Evolutionary conservation across 2,113 vertebrate genomes (phyloP).

Genomic region (Rhabdomys dilectus): DNA sequence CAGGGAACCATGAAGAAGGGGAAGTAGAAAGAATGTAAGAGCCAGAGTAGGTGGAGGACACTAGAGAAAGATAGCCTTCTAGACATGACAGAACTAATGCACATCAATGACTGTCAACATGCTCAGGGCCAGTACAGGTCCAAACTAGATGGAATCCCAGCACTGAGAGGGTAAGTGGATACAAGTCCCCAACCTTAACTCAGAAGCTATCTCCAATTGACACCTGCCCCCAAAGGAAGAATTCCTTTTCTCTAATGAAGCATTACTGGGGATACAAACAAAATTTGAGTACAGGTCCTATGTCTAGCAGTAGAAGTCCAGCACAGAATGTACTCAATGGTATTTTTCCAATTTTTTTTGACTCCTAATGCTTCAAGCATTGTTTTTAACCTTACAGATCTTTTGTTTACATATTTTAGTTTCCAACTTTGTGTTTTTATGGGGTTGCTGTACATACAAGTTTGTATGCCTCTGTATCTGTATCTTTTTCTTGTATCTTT

Average conservation of each 20-base stretch:
- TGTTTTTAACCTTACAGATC: background rate
- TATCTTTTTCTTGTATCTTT: background rate
- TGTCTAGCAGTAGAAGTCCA: background rate
- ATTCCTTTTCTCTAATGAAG: background rate
- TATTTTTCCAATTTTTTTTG: background rate
- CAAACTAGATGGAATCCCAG: background rate
- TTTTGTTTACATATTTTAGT: background rate
- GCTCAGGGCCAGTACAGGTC: background rate
- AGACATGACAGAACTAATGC: background rate
- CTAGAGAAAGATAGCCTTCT: background rate
- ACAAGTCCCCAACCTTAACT: too few species aligned
- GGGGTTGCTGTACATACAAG: background rate
- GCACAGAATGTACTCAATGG: background rate
- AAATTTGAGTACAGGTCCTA: background rate
- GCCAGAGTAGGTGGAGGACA: background rate
- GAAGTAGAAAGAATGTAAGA: background rate
- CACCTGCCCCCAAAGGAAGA: background rate
- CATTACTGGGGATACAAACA: background rate
- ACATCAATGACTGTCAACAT: background rate
- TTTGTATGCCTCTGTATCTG: background rate
- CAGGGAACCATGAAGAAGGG: background rate
- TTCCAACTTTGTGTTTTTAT: background rate
- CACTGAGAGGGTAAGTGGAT: background rate
- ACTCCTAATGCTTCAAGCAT: background rate
- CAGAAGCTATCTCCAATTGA: background rate